These are phyloP conservation scores for Caenorhabditis macrosperma DNA, from an alignment of 2,888 invertebrate genomes.

Conservation along the genomic window DNA sequence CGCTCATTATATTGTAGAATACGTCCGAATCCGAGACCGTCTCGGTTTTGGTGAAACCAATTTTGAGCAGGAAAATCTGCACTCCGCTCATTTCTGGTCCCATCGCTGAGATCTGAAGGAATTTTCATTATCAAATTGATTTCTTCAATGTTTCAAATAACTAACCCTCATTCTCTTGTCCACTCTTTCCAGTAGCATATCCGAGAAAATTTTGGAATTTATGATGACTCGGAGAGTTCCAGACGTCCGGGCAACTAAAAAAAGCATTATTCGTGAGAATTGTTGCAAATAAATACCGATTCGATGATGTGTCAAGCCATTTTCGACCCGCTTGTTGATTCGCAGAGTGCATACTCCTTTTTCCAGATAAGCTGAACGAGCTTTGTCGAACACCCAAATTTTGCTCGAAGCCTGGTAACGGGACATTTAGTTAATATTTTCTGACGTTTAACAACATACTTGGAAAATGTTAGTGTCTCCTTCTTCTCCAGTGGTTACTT, in stretches of 20 bases:
- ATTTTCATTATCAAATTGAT: neutral
- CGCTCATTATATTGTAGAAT: conserved; percentile 49
- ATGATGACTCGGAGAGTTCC: conserved; percentile 77
- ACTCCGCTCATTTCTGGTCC: conserved; percentile 70
- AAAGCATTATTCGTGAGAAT: conserved; percentile 5
- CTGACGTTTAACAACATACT: no score
- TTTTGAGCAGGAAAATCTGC: conserved; percentile 77
- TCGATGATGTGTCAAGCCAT: conserved; percentile 59
- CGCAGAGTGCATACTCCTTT: conserved; percentile 69
- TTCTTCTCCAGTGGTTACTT: conserved; percentile 77
- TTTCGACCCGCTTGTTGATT: conserved; percentile 59
- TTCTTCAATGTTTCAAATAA: no score
- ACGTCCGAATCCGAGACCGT: conserved; percentile 40
- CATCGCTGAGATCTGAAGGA: conserved; percentile 73
- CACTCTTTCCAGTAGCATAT: conserved; percentile 76
- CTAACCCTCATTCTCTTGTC: conserved; percentile 70
- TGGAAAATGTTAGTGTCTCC: conserved; percentile 70
- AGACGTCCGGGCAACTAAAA: conserved; percentile 75
- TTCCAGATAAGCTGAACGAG: conserved; percentile 71
- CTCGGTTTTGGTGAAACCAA: conserved; percentile 58
- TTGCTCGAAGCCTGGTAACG: conserved; percentile 75
- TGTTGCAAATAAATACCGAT: conserved; percentile 44
- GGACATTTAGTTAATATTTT: no score
- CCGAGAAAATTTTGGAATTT: conserved; percentile 74
- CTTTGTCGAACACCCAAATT: conserved; percentile 74